Evolutionary conservation across 2,797 vertebrate species (phyloP), one percentile per base, ranked within the genome.

Genomic region (Hyperoplus lanceolatus): DNA sequence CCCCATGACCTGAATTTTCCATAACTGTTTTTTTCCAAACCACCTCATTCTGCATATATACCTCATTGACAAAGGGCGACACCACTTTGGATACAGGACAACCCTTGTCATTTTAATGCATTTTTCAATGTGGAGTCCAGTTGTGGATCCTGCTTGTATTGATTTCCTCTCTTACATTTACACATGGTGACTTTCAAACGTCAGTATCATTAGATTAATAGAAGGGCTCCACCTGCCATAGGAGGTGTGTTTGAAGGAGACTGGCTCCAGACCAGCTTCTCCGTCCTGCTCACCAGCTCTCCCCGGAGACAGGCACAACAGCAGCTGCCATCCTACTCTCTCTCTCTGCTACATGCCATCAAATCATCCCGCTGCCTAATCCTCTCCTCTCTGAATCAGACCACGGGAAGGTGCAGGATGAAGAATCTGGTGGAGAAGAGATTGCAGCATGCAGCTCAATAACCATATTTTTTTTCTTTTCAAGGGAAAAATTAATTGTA

Each of bases 121-220:
- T 4, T 58, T 36, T 50, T 51, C 51, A 36, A 8, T 10, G 36
- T 18, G 5, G 5, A 39, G 14, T 43, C 3, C n/a, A 56, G 15
- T 4, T 56, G 49, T 70, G 11, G 0, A 6, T 10, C 36, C 8
- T 1, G 7, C 59, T 56, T 10, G 48, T 8, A 16, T 21, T 38
- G 42, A 18, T 39, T 56, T 48, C 5, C 41, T 42, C 48, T 38
- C 15, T 29, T 38, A 49, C 16, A 64, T 16, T 56, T 48, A 56
- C 51, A 16, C 51, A 16, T 4, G 29, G 6, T 50, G 45, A 42
- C 45, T 73, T 62, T 55, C 42, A 48, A 63, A 55, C 4, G 51
- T 55, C 60, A 55, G 15, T 13, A 10, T 63, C 11, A 38, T 45
- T 54, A 54, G 70, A 62, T 45, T 63, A 39, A 56, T 39, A 21